These are phyloP conservation scores for Aleiodes sp. DNA, from an alignment of 1,140 invertebrate genomes.

Conservation along the genomic window DNA sequence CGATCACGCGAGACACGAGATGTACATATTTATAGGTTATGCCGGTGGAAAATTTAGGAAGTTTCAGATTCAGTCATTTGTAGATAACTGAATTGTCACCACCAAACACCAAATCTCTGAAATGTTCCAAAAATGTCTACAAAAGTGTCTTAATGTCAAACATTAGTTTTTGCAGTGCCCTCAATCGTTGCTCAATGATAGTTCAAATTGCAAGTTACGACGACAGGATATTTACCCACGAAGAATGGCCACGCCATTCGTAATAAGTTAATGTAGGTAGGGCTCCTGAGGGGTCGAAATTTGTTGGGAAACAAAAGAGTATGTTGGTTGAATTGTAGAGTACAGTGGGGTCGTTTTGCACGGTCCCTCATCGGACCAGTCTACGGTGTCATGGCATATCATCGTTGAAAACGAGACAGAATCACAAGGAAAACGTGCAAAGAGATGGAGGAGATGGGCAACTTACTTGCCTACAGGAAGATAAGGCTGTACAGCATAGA, in stretches of 20 bases:
- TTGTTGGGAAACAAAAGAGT: not conserved
- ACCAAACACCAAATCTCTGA: no score
- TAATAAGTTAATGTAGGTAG: conserved; percentile 11
- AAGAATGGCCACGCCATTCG: not conserved
- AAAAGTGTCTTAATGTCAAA: no score
- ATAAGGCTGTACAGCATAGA: conserved; percentile 52
- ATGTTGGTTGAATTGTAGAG: not conserved
- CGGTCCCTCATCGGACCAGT: conserved; percentile 1
- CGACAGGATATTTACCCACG: not conserved
- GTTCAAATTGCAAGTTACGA: no score
- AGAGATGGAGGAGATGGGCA: no score
- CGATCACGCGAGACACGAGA: no score
- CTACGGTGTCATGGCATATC: not conserved
- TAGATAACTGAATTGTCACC: no score
- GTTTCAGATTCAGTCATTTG: no score
- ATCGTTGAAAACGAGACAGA: not conserved
- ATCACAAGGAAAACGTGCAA: conserved; percentile 10
- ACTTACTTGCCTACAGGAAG: conserved; percentile 46
- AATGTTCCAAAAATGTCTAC: no score
- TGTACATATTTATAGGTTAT: no score
- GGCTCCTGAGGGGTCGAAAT: not conserved
- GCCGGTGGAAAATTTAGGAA: no score
- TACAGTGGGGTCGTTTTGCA: not conserved
- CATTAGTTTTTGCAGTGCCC: no score
- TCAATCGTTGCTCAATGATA: no score